phyloP scores from a whole-genome alignment of 2,113 vertebrate genomes.

The Tringa solitaria region DNA sequence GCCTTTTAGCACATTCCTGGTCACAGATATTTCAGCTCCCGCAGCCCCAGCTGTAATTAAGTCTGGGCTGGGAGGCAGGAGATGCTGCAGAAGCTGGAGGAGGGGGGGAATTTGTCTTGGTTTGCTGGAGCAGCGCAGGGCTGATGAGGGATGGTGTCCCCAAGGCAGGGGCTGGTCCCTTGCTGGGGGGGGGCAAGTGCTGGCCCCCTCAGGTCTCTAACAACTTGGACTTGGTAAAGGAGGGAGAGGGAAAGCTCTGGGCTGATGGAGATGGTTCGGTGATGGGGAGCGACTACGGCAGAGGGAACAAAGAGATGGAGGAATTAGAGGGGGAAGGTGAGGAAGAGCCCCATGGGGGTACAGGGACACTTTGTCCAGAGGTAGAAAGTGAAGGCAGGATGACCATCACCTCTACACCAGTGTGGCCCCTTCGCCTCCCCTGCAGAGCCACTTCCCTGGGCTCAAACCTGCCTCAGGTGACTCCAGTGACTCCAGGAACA shows the following conservation, averaged over 20 bases:
- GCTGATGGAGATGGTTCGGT: background rate
- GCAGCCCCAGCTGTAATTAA: slow-evolving; percentile 50
- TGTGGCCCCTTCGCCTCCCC: background rate
- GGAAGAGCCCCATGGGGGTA: fast-evolving
- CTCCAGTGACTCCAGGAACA: background rate
- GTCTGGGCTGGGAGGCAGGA: slow-evolving; percentile 1
- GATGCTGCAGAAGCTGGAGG: background rate
- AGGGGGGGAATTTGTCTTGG: background rate
- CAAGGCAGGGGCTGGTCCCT: background rate
- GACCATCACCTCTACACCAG: background rate
- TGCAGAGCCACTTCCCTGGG: background rate
- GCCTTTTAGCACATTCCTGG: slow-evolving; percentile 34
- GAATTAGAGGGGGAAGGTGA: background rate
- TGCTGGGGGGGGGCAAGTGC: fast-evolving
- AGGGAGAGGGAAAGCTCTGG: background rate
- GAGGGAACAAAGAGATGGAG: background rate
- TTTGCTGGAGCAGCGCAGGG: background rate
- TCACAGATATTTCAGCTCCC: slow-evolving; percentile 16
- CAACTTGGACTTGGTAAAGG: background rate
- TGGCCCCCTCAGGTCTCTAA: background rate
- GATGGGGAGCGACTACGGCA: background rate
- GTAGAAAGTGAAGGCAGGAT: background rate
- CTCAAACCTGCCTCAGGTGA: background rate
- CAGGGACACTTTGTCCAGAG: background rate
- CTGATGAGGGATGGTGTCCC: background rate